Evolutionary conservation across 2,113 vertebrate genomes (phyloP), one percentile per base, ranked within the genome.

Genomic region (Perca fluviatilis): DNA sequence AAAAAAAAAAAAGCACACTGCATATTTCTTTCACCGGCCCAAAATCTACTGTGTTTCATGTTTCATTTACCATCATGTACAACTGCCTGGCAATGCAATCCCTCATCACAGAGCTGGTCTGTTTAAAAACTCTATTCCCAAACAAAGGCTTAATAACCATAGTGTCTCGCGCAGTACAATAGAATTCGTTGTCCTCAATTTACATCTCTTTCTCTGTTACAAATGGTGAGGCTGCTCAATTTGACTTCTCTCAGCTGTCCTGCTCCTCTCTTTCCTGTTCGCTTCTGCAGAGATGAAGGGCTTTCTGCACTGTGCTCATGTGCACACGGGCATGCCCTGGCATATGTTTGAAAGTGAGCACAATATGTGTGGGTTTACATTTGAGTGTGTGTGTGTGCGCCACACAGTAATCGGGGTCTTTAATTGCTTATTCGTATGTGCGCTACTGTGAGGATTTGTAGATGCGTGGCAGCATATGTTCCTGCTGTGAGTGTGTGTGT

Each of bases 1-100:
- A 86, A 65, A 84, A 57, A 82, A 60, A 72, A 86, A 65, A 84
- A 57, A 43, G 62, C 40, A 64, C 50, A 63, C n/a, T 49, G 65
- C 43, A 66, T 96, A 97, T 97, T 96, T 96, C 93, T 96, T 92
- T 95, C 96, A 96, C 94, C 92, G 96, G 95, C 95, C 92, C 96
- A 96, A 86, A 96, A 95, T 97, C 94, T 95, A 95, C 56, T 96
- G 95, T 97, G 70, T 97, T 97, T 97, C 93, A 95, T 95, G 94
- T 97, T 96, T 97, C 68, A 92, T 89, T 86, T 85, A 64, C 54
- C 67, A 63, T 82, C 46, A 58, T 21, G 60, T 56, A 61, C 56
- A 96, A 96, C 65, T 67, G 67, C 65, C 49, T 72, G 66, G 66
- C 96, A 97, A 96, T 95, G 94, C 96, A 96, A 96, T 96, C 96